Evolutionary conservation across 2,888 invertebrate genomes (phyloP), one percentile per base, ranked within the genome.

Genomic region (Nebria brevicollis): DNA sequence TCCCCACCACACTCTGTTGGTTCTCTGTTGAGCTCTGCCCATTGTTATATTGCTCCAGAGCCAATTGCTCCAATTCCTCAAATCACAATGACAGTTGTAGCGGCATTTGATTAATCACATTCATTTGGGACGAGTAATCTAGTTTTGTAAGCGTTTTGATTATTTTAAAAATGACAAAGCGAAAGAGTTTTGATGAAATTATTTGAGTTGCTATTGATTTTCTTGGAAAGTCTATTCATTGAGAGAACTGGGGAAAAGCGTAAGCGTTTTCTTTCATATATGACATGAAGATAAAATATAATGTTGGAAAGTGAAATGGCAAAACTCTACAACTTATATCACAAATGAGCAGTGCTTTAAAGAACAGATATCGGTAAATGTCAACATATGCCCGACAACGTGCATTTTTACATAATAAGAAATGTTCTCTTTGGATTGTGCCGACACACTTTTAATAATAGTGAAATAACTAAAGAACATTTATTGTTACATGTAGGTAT

Each of bases 41-140:
- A 0, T 89, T 89, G 84, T 91, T 91, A 86, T 94, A 94, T 85
- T 94, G 93, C 85, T 94, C 94, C 75, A 92, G 91, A 0, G 94
- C 94, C 85, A 93, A 92, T 82, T 92, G 90, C 85, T 94, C 94
- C 81, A 94, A 87, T 83, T 94, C 93, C 77, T 91, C 90, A 86
- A 91, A 70, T 54, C 20, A 34, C 26, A 70, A 70, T 70, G 11
- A 70, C 70, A 11, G 25, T 34, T 34, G 34, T 54, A 54, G 54
- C 54, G 54, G 13, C 54, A 54, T 54, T 70, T 20, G 25, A 70
- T 25, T 34, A 70, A 66, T 66, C 25, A 66, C 15, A 66, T 66
- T 66, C 13, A 66, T 66, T 66, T 15, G 66, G 13, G 54, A 20
- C 13, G 54, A 54, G 54, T 11, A 2, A 54, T 54, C 54, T 3